Evolutionary conservation across 2,888 invertebrate genomes (phyloP).

Genomic region (Catocala fraxini): DNA sequence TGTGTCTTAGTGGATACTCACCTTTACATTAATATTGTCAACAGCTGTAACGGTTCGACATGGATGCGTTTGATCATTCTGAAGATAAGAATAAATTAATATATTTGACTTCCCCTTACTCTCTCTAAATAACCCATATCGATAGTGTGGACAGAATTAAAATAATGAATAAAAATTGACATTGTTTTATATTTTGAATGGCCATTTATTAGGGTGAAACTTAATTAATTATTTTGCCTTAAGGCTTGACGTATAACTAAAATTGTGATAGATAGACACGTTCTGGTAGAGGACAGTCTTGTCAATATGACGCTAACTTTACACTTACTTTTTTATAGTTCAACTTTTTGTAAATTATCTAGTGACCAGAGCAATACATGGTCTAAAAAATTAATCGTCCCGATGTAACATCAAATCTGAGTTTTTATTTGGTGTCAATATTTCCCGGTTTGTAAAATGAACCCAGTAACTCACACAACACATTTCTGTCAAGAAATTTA

Average conservation of each 20-base stretch:
- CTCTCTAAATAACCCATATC: constrained; percentile 17
- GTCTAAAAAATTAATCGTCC: too few species aligned
- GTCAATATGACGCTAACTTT: too few species aligned
- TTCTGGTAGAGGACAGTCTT: background rate
- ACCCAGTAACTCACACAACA: too few species aligned
- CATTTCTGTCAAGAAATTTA: background rate
- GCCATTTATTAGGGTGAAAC: constrained; percentile 9
- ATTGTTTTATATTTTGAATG: constrained; percentile 16
- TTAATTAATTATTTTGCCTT: too few species aligned
- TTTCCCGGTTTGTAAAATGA: too few species aligned
- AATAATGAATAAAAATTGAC: constrained; percentile 28
- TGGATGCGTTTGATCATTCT: constrained; percentile 34
- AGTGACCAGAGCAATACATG: too few species aligned
- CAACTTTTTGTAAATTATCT: too few species aligned
- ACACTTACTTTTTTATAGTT: too few species aligned
- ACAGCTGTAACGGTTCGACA: constrained; percentile 38
- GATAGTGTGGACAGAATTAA: constrained; percentile 26
- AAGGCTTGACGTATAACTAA: too few species aligned
- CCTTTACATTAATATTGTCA: constrained; percentile 20
- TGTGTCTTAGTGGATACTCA: constrained; percentile 1
- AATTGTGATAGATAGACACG: too few species aligned
- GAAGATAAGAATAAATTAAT: constrained; percentile 35
- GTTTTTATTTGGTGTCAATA: too few species aligned
- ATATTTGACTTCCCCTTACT: constrained; percentile 20
- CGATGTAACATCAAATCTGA: too few species aligned